Base-by-base conservation (phyloP, 2,888 invertebrate genomes). In the Julus scanicus region DNA sequence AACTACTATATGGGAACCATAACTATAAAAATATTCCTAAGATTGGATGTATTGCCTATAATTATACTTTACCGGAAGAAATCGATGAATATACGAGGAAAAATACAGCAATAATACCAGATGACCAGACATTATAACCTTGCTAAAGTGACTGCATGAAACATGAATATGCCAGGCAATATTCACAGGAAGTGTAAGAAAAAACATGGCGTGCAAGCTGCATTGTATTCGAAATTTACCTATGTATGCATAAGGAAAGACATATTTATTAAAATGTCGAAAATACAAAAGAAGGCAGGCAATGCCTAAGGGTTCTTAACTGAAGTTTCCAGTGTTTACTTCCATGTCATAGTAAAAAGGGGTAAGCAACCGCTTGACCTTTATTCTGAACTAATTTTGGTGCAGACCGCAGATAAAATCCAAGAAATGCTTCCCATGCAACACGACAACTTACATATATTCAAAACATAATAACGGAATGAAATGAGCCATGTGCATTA, bases 301-400 rank as follows among this genome's bases (percentile, higher is more conserved):
- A 20, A 37, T 37, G 80, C 37, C 80, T 29, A 29, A 29, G 29
- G 29, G 29, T 29, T 29, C 29, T 29, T 29, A 20, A 80, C 37
- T 2, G 37, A 80, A 44, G 8, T 8, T 53, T 11, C 53, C 1
- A 80, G 53, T 53, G 53, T 53, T 17, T 53, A 37, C 80, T 80
- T 80, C 80, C 37, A 37, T 13, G 80, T 80, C 80, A 80, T 29
- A 80, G 29, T 37, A 80, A 80, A 80, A 80, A 80, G 37, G 37
- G 80, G 80, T 80, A 80, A 20, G 80, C 20, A 80, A 80, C 80
- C 80, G 80, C 80, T 29, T 80, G 80, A 80, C 80, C 80, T 11
- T 80, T 37, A 8, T 8, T n/a, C 17, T 71, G 71, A 6, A 29
- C 20, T 71, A 71, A 17, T 71, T 71, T 29, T 71, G 29, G 29